These are phyloP conservation scores for Sesamia inferens DNA, from an alignment of 2,888 invertebrate species.

Conservation along the genomic window DNA sequence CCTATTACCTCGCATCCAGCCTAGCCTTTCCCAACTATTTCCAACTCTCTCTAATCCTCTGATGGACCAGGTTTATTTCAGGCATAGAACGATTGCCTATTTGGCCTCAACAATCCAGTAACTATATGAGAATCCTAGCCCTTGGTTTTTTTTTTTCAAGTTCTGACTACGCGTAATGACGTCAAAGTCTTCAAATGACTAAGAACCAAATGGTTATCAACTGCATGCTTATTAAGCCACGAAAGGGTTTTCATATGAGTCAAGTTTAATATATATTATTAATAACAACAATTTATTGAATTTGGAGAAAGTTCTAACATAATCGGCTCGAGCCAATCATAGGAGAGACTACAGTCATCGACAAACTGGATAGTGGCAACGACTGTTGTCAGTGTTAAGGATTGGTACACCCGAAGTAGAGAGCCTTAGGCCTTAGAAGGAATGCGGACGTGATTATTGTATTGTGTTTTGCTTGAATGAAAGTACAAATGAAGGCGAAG, in stretches of 20 bases:
- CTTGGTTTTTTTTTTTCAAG: not conserved
- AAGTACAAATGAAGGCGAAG: slow-evolving; percentile 3
- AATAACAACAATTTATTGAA: not conserved
- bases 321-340: slow-evolving; percentile 25
- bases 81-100: no score
- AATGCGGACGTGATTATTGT: slow-evolving; percentile 3
- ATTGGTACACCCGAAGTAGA: slow-evolving; percentile 7
- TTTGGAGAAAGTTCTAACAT: slow-evolving; percentile 19
- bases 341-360: slow-evolving; percentile 1
- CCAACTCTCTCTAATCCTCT: no score
- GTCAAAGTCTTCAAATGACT: not conserved
- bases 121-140: not conserved
- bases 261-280: not conserved
- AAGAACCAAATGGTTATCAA: no score
- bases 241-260: not conserved
- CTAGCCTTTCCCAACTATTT: no score
- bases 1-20: no score
- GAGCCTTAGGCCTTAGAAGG: not conserved
- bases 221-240: rapidly evolving
- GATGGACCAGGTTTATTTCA: no score
- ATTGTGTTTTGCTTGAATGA: slow-evolving; percentile 9
- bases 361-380: not conserved
- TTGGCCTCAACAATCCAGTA: not conserved
- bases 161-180: not conserved
- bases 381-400: slow-evolving; percentile 6